Evolutionary conservation across 2,888 invertebrate genomes (phyloP), one percentile per base, ranked within the genome.

Genomic region (Pammene fasciana): DNA sequence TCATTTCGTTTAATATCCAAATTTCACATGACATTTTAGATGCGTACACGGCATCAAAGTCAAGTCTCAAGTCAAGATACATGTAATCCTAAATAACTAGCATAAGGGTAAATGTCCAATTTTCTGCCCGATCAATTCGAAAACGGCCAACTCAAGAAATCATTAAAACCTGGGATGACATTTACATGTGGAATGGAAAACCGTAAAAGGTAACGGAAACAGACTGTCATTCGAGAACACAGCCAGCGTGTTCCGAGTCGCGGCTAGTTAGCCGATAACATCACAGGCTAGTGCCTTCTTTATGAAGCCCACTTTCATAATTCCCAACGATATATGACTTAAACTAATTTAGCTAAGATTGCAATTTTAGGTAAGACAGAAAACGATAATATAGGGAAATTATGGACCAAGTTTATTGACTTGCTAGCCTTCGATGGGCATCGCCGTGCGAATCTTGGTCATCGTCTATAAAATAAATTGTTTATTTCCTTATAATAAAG

Each of bases 201-300:
- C 64, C 62, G 64, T 71, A 68, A 79, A 78, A 78, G 74, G 72
- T 74, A 77, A 75, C 74, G 72, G 79, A 78, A 78, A 81, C 76
- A 77, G 78, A 79, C 78, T 80, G 77, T 78, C 75, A 77, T 73
- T 74, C 70, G 77, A 81, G 78, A 79, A 77, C 78, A 78, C 77
- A 78, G 75, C 78, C 78, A 78, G 79, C 81, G 81, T 77, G 82
- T 26, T 26, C 79, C 80, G 80, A 81, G 84, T 77, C 74, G 79
- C 79, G 84, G 84, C 86, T 87, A 83, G 89, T 89, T 89, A 87
- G 74, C 62, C 73, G 90, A 91, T 90, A 85, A 81, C 77, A 89
- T 79, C 76, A 75, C 83, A 79, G 79, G 76, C 78, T 75, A 75
- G 83, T 62, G 50, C 62, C 61, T 88, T 88, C 89, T 91, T 91